Conservation (phyloP, 2,888 invertebrate species). For the Micoletzkya japonica region DNA sequence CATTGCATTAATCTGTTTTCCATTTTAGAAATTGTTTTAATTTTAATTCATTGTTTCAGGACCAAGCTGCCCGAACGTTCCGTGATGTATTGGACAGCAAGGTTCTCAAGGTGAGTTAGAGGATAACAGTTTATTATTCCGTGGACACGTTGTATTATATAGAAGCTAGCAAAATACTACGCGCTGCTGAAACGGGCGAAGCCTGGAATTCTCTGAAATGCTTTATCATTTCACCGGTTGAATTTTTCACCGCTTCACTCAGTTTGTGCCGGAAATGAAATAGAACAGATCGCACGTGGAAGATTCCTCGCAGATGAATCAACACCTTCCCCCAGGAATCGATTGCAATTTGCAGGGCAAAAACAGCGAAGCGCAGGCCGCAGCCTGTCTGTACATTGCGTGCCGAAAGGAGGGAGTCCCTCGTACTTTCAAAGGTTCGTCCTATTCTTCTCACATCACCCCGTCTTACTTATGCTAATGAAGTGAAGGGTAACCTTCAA, state of each 20-base stretch:
- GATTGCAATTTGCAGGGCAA: conserved; percentile 73
- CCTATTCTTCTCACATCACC: background rate
- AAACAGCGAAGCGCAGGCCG: conserved; percentile 95
- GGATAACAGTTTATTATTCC: no score
- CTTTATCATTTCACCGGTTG: no score
- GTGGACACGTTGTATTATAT: no score
- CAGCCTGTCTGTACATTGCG: conserved; percentile 97
- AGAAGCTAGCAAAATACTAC: no score
- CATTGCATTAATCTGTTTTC: background rate
- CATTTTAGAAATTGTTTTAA: background rate
- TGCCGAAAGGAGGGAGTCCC: conserved; percentile 98
- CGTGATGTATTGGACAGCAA: conserved; percentile 74
- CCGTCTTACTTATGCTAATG: background rate
- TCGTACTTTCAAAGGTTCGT: conserved; percentile 79
- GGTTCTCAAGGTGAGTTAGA: conserved; percentile 60
- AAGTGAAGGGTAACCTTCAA: background rate
- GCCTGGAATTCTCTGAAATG: no score
- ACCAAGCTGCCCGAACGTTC: conserved; percentile 91
- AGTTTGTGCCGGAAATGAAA: no score
- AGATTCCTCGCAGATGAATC: no score
- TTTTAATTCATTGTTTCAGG: conserved; percentile 66
- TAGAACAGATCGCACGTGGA: no score
- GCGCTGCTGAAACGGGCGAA: no score
- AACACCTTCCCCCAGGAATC: no score
- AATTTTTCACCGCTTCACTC: no score